Evolutionary conservation across 2,113 vertebrate species (phyloP), one percentile per base, ranked within the genome.

Genomic region (Pachypanchax playfairii): DNA sequence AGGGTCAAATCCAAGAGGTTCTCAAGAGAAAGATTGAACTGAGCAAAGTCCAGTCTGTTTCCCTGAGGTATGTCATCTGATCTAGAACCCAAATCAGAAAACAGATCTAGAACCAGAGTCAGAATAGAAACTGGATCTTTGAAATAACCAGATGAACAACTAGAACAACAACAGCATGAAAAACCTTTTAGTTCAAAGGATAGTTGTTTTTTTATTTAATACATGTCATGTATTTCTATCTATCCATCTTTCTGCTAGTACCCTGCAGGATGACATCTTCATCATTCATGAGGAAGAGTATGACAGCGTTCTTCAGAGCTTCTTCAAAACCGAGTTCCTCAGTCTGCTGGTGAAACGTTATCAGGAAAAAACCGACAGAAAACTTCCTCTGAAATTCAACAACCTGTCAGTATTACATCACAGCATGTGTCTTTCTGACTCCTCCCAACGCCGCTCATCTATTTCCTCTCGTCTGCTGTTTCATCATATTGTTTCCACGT

Each of bases 321-420:
- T 91, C 56, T 94, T 94, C 67, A 94, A 94, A 52, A 94, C 93
- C 0, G 93, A 94, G 73, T 91, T 94, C 47, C 85, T 94, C 33
- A 94, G 93, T 75, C 82, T 94, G 44, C 85, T 94, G 20, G 88
- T 81, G 67, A 93, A 93, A 56, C 92, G 93, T 2, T 93, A 89
- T 5, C 86, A 92, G 7, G 93, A 94, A 42, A 89, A 83, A 62
- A 89, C 73, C 0, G 61, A 80, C 41, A 90, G 26, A 77, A 92
- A 89, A 39, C 86, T 94, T 38, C 75, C 85, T 0, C 78, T 94
- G 1, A 92, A 92, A 49, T 95, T 95, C 88, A 90, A 91, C 82
- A 94, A 94, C 89, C 87, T 93, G 94, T 94, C 28, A 85, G 91
- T 80, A 25, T 36, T 35, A n/a, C 8, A 35, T 35, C 33, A n/a